Conservation (phyloP, 2,797 vertebrate species). For the Falco novaeseelandiae region DNA sequence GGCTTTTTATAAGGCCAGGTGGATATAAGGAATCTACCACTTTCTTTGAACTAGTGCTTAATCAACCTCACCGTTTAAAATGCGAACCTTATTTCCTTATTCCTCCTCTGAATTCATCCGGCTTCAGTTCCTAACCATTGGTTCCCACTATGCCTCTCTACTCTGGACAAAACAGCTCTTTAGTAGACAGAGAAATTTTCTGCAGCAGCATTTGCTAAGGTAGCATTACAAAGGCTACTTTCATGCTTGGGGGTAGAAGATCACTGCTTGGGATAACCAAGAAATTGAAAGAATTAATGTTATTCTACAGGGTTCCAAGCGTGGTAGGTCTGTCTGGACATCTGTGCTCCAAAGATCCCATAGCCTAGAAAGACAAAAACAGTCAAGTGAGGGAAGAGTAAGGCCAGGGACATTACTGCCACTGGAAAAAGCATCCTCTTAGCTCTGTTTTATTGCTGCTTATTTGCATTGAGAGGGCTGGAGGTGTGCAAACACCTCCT, state of each 20-base stretch:
- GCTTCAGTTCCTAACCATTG: background rate
- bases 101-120: slow-evolving; percentile 1
- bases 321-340: background rate
- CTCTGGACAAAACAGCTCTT: background rate
- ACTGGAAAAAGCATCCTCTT: background rate
- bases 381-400: background rate
- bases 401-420: background rate
- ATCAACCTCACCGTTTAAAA: slow-evolving; percentile 9
- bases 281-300: background rate
- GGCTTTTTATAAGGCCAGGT: slow-evolving; percentile 6
- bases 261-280: background rate
- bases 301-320: background rate
- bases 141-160: background rate
- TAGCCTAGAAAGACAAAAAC: background rate
- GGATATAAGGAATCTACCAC: background rate
- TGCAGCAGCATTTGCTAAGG: background rate
- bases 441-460: background rate
- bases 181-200: background rate
- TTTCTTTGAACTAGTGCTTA: background rate
- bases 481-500: background rate
- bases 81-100: background rate
- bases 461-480: background rate
- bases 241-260: background rate
- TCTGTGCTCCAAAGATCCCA: background rate
- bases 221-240: background rate